A percentile compares a stretch with the other conserved stretches of the same genome.
Evolutionary conservation across 2,888 invertebrate genomes (phyloP).

Genomic region (Allolobophora icterica): DNA sequence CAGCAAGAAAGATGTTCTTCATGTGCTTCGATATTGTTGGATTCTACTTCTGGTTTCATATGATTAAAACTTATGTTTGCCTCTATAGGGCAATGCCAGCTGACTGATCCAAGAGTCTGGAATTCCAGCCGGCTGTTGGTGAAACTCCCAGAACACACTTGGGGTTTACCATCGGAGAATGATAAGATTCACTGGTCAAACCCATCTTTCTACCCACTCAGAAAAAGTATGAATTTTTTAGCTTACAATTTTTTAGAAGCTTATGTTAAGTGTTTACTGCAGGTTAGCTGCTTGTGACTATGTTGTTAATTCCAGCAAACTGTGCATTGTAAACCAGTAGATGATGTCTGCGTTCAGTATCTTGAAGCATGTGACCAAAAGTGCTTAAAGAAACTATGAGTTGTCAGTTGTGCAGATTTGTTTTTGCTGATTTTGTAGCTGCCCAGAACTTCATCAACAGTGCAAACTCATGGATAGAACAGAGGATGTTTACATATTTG

Average conservation of each 20-base stretch:
- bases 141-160: slow-evolving; percentile 59
- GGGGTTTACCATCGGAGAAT: slow-evolving; percentile 54
- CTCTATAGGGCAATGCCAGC: slow-evolving; percentile 49
- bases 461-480: slow-evolving; percentile 56
- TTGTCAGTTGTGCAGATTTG: neutral
- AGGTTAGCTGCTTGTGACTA: neutral
- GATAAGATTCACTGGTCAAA: slow-evolving; percentile 58
- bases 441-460: slow-evolving; percentile 51
- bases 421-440: slow-evolving; percentile 34
- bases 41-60: neutral
- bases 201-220: slow-evolving; percentile 46
- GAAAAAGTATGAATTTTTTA: slow-evolving; percentile 34
- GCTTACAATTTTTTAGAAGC: too few relatives aligned
- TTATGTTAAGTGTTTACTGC: neutral
- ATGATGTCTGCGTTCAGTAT: neutral
- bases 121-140: slow-evolving; percentile 52
- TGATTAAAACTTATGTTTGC: slow-evolving; percentile 18
- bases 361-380: neutral
- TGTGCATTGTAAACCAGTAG: neutral
- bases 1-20: neutral
- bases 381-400: neutral
- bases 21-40: neutral
- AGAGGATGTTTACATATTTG: slow-evolving; percentile 53
- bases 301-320: neutral
- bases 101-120: slow-evolving; percentile 42